These are phyloP conservation scores for Lepus townsendii DNA, from an alignment of 2,797 vertebrate species.

Conservation along the genomic window DNA sequence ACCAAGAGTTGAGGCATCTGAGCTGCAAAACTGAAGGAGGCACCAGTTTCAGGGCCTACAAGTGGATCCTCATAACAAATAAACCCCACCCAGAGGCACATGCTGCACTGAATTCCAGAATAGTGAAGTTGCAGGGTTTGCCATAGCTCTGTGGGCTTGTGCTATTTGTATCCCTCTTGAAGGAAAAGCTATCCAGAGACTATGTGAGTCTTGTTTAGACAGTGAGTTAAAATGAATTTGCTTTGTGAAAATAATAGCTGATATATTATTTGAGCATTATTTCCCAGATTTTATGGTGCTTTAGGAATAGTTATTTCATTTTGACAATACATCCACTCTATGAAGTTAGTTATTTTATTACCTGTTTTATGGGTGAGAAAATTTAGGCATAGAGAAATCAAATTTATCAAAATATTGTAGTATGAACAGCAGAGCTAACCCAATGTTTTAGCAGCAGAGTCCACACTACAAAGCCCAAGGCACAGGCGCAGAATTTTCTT, in stretches of 20 bases:
- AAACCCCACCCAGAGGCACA: not conserved
- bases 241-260: not conserved
- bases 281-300: not conserved
- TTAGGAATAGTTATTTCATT: not conserved
- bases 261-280: not conserved
- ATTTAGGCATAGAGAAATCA: not conserved
- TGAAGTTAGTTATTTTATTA: not conserved
- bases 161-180: not conserved
- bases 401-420: not conserved
- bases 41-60: not conserved
- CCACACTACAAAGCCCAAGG: not conserved
- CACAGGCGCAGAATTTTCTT: not conserved
- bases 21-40: not conserved
- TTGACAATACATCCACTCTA: not conserved
- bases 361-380: constrained; percentile 13
- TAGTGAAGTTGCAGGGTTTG: not conserved
- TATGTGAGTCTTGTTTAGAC: not conserved
- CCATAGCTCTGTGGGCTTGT: not conserved
- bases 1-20: too few relatives aligned
- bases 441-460: not conserved
- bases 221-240: not conserved
- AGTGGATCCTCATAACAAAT: not conserved
- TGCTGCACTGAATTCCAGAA: not conserved
- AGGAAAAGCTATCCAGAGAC: not conserved
- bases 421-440: not conserved